Base-by-base conservation (phyloP, 2,797 vertebrate species). In the Thripadectes ignobilis region DNA sequence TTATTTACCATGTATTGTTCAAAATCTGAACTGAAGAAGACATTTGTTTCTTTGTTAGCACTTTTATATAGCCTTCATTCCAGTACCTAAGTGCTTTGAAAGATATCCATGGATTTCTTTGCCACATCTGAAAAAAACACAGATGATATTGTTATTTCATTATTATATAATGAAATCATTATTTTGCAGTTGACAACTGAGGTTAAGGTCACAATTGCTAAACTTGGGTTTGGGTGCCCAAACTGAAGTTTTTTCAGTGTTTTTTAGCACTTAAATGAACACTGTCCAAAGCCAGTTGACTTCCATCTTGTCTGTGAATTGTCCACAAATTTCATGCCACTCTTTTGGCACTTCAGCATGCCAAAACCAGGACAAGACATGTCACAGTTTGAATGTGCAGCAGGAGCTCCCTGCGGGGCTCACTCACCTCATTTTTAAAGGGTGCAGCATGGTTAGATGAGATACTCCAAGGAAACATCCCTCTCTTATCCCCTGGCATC, bases 71-170 rank as follows among this genome's bases (percentile, higher is more conserved):
- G 30, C 12, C 88, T 78, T 89, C 23, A 75, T 77, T 29, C 24
- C 58, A 54, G 19, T 30, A 32, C 6, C 43, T 45, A 14, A 22
- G 38, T 55, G 21, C 29, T 68, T 76, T 20, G 45, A 55, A 36
- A 84, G 45, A 15, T 15, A 61, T 5, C 24, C n/a, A 14, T 18
- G 23, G 2, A 46, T 87, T 67, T 89, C 46, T 75, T 84, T 57
- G 22, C 12, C 5, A 32, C 17, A 55, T 63, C 10, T 51, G 6
- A 22, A 66, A 52, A 61, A 38, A 2, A 1, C 12, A 21, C 5
- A 14, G 20, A 57, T 0, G 0, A 24, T 41, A 27, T 7, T 0
- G 24, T 73, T 43, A 43, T 49, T 49, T 17, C 38, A 39, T 39
- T 39, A 14, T 39, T 39, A 39, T 39, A 39, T 39, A 39, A 39